phyloP scores from a whole-genome alignment of 2,888 invertebrate genomes.

The Schizotus pectinicornis region DNA sequence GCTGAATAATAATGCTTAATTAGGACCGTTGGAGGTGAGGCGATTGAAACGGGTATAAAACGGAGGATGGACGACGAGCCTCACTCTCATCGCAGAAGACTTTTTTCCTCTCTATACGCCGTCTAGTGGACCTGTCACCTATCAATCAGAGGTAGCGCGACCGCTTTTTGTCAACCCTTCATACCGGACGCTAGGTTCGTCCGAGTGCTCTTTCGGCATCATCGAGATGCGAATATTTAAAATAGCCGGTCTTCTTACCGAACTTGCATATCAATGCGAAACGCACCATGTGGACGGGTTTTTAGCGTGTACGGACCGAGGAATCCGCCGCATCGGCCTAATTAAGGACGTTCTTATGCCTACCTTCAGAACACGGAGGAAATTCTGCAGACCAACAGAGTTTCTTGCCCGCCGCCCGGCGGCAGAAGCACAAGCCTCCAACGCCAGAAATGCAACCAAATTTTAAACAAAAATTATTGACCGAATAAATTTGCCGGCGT shows the following conservation, averaged over 20 bases:
- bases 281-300: neutral
- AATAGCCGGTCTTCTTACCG: conserved; percentile 49
- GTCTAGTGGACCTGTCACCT: conserved; percentile 59
- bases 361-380: too few species aligned
- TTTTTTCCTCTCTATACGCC: conserved; percentile 50
- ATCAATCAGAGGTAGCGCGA: conserved; percentile 59
- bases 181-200: conserved; percentile 57
- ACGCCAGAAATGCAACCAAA: too few species aligned
- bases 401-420: too few species aligned
- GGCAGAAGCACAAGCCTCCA: too few species aligned
- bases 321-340: too few species aligned
- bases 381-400: too few species aligned
- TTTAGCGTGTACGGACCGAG: too few species aligned
- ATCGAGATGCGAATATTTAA: conserved; percentile 55
- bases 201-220: conserved; percentile 47
- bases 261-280: conserved; percentile 49
- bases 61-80: conserved; percentile 13
- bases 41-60: conserved; percentile 20
- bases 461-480: too few species aligned
- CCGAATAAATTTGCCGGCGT: too few species aligned
- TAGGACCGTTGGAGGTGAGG: conserved; percentile 39
- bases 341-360: too few species aligned
- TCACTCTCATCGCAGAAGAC: conserved; percentile 19
- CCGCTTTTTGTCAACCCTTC: conserved; percentile 60
- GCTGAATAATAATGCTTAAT: conserved; percentile 54